Evolutionary conservation across 2,888 invertebrate genomes (phyloP).

Genomic region (Muschampia plurimacula): DNA sequence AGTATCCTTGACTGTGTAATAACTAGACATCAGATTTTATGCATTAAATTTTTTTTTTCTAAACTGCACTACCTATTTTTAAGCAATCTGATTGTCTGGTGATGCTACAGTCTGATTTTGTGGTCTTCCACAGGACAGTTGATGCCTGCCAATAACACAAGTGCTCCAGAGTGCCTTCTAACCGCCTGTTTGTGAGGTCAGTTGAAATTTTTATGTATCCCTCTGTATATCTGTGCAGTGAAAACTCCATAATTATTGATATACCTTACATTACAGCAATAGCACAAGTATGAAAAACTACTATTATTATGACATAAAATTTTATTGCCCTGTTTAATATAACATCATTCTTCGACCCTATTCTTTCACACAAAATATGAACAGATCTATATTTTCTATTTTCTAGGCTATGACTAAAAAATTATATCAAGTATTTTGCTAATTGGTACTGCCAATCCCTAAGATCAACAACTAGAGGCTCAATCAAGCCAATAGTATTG

Average conservation of each 20-base stretch:
- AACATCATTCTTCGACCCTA: too few relatives aligned
- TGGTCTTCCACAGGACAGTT: slow-evolving; percentile 80
- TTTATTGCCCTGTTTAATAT: too few relatives aligned
- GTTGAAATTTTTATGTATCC: slow-evolving; percentile 53
- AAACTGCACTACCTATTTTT: slow-evolving; percentile 54
- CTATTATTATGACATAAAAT: too few relatives aligned
- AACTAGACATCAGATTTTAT: slow-evolving; percentile 45
- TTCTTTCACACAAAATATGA: too few relatives aligned
- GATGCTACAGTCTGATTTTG: slow-evolving; percentile 58
- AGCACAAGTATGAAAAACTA: too few relatives aligned
- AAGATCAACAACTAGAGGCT: too few relatives aligned
- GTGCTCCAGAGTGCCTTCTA: slow-evolving; percentile 80
- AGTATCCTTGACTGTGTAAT: slow-evolving; percentile 79
- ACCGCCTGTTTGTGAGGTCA: slow-evolving; percentile 84
- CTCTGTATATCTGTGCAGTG: slow-evolving; percentile 19
- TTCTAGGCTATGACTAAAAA: too few relatives aligned
- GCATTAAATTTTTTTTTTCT: slow-evolving; percentile 32
- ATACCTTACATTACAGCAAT: too few relatives aligned
- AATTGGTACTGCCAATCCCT: too few relatives aligned
- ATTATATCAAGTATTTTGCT: too few relatives aligned
- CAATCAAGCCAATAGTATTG: too few relatives aligned
- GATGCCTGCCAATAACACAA: slow-evolving; percentile 77
- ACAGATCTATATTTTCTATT: too few relatives aligned
- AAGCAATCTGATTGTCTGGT: slow-evolving; percentile 50
- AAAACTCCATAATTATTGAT: slow-evolving; percentile 5